Percentiles rank a stretch among this genome's conserved stretches.
Conservation (phyloP, 2,888 invertebrate species). For the Pimpla rufipes region DNA sequence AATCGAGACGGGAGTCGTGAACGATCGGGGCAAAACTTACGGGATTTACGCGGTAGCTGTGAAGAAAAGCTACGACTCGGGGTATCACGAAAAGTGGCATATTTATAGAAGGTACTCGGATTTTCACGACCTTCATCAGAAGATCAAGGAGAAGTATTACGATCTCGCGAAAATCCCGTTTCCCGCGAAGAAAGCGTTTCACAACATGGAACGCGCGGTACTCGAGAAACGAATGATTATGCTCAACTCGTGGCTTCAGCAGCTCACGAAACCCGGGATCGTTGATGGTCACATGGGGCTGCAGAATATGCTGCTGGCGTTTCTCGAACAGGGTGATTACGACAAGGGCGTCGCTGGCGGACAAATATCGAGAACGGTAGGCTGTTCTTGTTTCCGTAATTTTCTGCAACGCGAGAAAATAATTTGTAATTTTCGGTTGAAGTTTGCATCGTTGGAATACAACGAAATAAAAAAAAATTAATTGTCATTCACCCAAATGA, state of each 20-base stretch:
- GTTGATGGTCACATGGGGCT: slow-evolving; percentile 88
- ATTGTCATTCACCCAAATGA: too few species aligned
- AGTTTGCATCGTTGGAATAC: too few species aligned
- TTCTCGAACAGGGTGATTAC: slow-evolving; percentile 90
- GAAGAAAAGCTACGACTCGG: slow-evolving; percentile 89
- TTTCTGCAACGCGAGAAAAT: slow-evolving; percentile 74
- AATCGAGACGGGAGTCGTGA: slow-evolving; percentile 89
- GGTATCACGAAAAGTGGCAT: slow-evolving; percentile 93
- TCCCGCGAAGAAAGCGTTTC: slow-evolving; percentile 97
- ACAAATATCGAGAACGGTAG: slow-evolving; percentile 88
- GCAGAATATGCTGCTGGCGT: slow-evolving; percentile 88
- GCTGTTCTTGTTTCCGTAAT: slow-evolving; percentile 71
- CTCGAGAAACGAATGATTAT: slow-evolving; percentile 94
- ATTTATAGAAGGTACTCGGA: slow-evolving; percentile 97
- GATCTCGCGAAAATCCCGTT: slow-evolving; percentile 92
- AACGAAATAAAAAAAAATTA: too few species aligned
- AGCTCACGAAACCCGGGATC: slow-evolving; percentile 88
- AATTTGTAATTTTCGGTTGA: slow-evolving; percentile 15
- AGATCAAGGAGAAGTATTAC: slow-evolving; percentile 94
- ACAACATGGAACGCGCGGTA: slow-evolving; percentile 94
- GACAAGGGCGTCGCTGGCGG: slow-evolving; percentile 88
- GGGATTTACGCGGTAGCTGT: slow-evolving; percentile 96
- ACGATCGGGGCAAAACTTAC: slow-evolving; percentile 94
- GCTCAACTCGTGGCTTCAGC: slow-evolving; percentile 93
- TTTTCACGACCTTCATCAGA: slow-evolving; percentile 95